Evolutionary conservation across 2,113 vertebrate species (phyloP).

Genomic region (Actenoides lindsayi): DNA sequence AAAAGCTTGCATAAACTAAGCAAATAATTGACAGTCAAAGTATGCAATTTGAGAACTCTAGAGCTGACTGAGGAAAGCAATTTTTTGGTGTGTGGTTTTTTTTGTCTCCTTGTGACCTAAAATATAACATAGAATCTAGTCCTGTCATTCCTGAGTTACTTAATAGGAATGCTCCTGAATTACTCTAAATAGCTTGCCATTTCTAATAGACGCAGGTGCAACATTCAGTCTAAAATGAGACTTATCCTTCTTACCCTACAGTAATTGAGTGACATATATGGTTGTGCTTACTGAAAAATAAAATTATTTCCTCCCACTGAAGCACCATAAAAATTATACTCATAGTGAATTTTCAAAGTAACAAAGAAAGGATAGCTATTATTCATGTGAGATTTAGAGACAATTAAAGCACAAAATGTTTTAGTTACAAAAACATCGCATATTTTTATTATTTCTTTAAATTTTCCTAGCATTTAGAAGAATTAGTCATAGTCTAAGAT

Average conservation of each 20-base stretch:
- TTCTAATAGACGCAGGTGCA: not conserved
- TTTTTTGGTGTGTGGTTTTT: not conserved
- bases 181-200: conserved; percentile 12
- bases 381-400: not conserved
- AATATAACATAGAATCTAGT: not conserved
- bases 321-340: not conserved
- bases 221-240: conserved; percentile 12
- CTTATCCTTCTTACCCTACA: not conserved
- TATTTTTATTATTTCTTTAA: not conserved
- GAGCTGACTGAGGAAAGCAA: not conserved
- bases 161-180: not conserved
- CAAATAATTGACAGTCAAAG: not conserved
- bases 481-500: not conserved
- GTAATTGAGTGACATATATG: not conserved
- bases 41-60: not conserved
- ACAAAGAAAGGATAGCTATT: not conserved
- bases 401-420: not conserved
- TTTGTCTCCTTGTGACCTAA: not conserved
- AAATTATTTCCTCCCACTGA: not conserved
- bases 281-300: not conserved
- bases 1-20: not conserved
- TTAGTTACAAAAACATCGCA: not conserved
- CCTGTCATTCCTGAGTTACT: not conserved
- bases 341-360: not conserved
- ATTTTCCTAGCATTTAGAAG: not conserved